Base-by-base conservation (phyloP, 1,140 invertebrate species). In the Stegodyphus dumicola region DNA sequence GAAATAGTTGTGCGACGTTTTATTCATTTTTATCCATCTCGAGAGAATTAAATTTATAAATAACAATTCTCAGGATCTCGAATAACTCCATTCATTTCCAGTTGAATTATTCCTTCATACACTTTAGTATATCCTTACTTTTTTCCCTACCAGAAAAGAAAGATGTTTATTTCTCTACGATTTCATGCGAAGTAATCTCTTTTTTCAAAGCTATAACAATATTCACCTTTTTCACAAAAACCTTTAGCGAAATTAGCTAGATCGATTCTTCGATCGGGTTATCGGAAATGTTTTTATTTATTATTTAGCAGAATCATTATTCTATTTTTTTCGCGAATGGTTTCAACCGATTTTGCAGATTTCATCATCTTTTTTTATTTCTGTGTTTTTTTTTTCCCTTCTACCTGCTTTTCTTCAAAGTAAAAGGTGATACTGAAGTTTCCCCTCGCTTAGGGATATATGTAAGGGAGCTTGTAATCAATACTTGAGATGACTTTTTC, bases 271-370 rank as follows among this genome's bases (percentile, higher is more conserved):
- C 65, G 64, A 73, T 84, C 71, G 52, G 17, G 71, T 84, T 84
- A 84, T 84, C 65, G 81, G 81, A 84, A 84, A 76, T 70, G 81
- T 74, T 84, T 84, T 84, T 84, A 84, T 84, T 84, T 84, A 84
- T 84, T 84, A 76, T 84, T 84, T 76, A 84, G 60, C 73, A 54
- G 17, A 84, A 76, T 84, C 81, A 60, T 84, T 84, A 84, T 76
- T 81, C 53, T 83, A 65, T 73, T 15, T 49, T 70, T 49, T n/a
- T 70, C 52, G 54, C 56, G 15, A 67, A 11, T 15, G 18, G 6
- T 84, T 71, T 53, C 56, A 17, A 17, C 65, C 60, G 73, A 75
- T 76, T 76, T 84, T 76, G 81, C 73, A 76, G 73, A 76, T 84
- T 84, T 84, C 54, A 54, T 76, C 49, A 15, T 65, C 54, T 65